Base-by-base conservation (phyloP, 2,113 vertebrate genomes). In the Arvicanthis niloticus region DNA sequence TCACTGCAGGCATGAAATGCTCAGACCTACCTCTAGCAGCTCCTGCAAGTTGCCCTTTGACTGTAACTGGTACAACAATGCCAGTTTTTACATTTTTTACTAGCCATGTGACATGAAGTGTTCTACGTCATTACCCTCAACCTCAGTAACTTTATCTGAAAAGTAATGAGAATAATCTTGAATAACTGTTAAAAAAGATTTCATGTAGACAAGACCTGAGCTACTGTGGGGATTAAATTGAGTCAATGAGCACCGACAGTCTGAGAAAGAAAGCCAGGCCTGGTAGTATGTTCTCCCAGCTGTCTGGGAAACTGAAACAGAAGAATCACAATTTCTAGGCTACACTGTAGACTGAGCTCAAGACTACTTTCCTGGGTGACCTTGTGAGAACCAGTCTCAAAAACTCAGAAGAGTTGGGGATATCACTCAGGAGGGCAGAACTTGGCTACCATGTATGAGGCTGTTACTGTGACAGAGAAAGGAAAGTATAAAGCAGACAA, bases 91-190 rank as follows among this genome's bases (percentile, higher is more conserved):
- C 56, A 62, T 0, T 8, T 62, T n/a, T 17, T 29, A 42, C 13
- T 29, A 42, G 3, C 24, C 40, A 12, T 15, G 13, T 58, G n/a
- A n/a, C 26, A 93, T 86, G 40, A 21, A 92, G 21, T 37, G 21
- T 70, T 40, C 65, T 78, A 76, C 4, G 51, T 88, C 84, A 31
- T 51, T 88, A 88, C 48, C 67, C 67, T 88, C 26, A 65, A 15
- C 37, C 67, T 80, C 89, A 58, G 56, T 95, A 75, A 75, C 56
- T 70, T 68, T 81, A 91, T 40, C 58, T 87, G 24, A 81, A 81
- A 96, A 72, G 86, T 31, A 42, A 42, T 42, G 10, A 53, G 85
- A 65, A 75, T 31, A 60, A 87, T 24, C 56, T 73, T 92, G 75
- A 56, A 90, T 80, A 58, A 76, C 40, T 70, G 13, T 76, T 6